phyloP scores from a whole-genome alignment of 2,113 vertebrate genomes.

The Aix galericulata region DNA sequence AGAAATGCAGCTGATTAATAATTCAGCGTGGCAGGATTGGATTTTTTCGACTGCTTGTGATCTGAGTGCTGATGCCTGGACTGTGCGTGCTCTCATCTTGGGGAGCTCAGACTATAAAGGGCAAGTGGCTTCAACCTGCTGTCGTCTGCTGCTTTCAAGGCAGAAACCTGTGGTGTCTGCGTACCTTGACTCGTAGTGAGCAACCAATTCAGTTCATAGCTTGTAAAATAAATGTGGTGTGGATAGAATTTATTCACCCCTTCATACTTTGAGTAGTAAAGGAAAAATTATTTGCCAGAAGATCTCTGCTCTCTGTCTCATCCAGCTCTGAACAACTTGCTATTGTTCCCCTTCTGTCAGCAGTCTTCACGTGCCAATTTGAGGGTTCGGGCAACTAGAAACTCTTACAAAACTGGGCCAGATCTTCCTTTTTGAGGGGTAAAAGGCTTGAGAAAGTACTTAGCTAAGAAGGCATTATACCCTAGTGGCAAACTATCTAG shows the following conservation, averaged over 20 bases:
- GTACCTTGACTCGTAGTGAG: not conserved
- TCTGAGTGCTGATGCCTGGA: not conserved
- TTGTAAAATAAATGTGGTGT: not conserved
- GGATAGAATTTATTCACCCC: not conserved
- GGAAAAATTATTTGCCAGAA: not conserved
- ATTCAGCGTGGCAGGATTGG: not conserved
- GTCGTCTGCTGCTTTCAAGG: not conserved
- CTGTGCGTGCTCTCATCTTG: accelerated
- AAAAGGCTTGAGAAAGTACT: not conserved
- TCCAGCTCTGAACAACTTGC: not conserved
- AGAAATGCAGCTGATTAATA: not conserved
- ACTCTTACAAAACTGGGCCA: not conserved
- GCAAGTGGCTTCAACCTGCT: not conserved
- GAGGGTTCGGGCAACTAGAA: not conserved
- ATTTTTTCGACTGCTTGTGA: not conserved
- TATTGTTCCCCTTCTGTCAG: not conserved
- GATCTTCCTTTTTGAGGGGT: not conserved
- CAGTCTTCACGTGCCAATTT: not conserved
- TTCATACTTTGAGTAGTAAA: not conserved
- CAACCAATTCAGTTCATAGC: not conserved
- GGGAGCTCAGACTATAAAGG: not conserved
- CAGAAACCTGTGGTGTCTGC: not conserved
- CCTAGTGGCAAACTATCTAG: not conserved
- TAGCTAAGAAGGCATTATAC: not conserved
- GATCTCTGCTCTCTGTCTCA: not conserved